These are phyloP conservation scores for Aporrectodea caliginosa DNA, from an alignment of 1,140 invertebrate genomes.

Conservation along the genomic window DNA sequence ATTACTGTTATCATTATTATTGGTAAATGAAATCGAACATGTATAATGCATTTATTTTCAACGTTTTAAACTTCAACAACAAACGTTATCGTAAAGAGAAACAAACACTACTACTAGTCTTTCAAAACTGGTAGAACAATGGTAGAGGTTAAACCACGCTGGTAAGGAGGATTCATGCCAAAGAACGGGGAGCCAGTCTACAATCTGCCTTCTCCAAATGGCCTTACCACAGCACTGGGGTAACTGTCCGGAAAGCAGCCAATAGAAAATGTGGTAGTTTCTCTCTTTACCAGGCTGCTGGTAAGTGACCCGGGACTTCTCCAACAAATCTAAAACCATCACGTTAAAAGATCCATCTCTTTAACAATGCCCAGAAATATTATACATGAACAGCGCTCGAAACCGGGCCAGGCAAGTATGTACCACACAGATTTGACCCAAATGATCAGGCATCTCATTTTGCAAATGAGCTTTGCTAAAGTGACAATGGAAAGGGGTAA, in stretches of 20 bases:
- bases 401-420: not conserved
- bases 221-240: slow-evolving; percentile 54
- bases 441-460: too few relatives aligned
- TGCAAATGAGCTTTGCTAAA: too few relatives aligned
- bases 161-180: not conserved
- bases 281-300: slow-evolving; percentile 86
- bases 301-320: slow-evolving; percentile 99
- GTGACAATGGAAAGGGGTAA: too few relatives aligned
- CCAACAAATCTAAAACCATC: slow-evolving; percentile 79
- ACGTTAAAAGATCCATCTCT: not conserved
- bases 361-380: not conserved
- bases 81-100: too few relatives aligned
- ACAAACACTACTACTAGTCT: too few relatives aligned
- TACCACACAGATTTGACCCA: too few relatives aligned
- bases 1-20: too few relatives aligned
- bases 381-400: not conserved
- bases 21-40: too few relatives aligned
- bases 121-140: too few relatives aligned
- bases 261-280: slow-evolving; percentile 99
- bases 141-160: not conserved
- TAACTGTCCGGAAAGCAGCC: slow-evolving; percentile 93
- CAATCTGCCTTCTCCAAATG: not conserved
- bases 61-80: too few relatives aligned
- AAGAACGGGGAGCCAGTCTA: not conserved
- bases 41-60: too few relatives aligned